Evolutionary conservation across 2,113 vertebrate species (phyloP).

Genomic region (Pterocles burchelli): DNA sequence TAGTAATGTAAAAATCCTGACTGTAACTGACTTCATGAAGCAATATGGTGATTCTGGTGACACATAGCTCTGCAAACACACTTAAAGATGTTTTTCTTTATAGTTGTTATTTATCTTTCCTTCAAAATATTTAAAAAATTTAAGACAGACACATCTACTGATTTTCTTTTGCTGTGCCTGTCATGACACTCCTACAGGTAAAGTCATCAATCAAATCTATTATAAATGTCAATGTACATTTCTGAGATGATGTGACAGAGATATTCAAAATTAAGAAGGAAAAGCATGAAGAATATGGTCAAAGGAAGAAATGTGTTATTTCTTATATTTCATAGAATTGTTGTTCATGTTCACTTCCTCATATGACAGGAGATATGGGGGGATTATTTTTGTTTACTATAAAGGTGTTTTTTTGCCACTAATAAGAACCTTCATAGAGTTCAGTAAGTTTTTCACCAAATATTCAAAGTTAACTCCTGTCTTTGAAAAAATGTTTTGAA

Average conservation of each 20-base stretch:
- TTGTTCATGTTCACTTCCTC: not conserved
- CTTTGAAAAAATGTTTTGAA: constrained; percentile 21
- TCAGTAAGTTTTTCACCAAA: not conserved
- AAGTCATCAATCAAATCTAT: not conserved
- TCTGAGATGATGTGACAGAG: not conserved
- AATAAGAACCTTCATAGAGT: not conserved
- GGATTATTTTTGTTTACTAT: not conserved
- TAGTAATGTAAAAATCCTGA: not conserved
- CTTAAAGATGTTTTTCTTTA: not conserved
- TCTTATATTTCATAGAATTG: not conserved
- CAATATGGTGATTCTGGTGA: not conserved
- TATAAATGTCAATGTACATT: not conserved
- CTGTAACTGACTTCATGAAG: not conserved
- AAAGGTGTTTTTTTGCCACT: not conserved
- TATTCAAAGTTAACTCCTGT: not conserved
- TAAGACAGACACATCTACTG: not conserved
- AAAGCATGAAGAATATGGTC: not conserved
- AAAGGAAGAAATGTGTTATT: not conserved
- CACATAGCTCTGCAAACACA: not conserved
- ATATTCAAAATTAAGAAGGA: not conserved
- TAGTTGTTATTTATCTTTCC: not conserved
- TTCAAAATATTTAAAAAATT: not conserved
- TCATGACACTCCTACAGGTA: not conserved
- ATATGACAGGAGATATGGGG: not conserved
- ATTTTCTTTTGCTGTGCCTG: not conserved